Percentiles rank a stretch among this genome's conserved stretches.
phyloP scores from a whole-genome alignment of 2,888 invertebrate genomes.

The Cordylochernes scorpioides region DNA sequence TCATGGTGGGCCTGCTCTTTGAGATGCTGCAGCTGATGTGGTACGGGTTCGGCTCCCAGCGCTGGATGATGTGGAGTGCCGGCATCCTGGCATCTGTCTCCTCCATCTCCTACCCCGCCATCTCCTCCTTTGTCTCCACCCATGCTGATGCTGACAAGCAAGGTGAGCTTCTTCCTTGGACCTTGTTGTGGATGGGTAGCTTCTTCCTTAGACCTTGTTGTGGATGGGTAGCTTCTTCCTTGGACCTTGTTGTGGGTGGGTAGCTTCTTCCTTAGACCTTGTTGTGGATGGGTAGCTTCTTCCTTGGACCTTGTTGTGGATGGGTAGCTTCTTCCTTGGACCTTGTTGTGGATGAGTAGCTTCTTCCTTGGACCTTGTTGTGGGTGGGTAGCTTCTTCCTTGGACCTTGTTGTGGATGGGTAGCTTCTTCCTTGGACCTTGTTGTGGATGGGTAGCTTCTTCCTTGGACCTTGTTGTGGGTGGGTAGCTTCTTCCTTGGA shows the following conservation, averaged over 20 bases:
- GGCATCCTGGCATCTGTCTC: slow-evolving; percentile 84
- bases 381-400: too few species aligned
- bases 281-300: too few species aligned
- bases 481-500: too few species aligned
- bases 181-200: neutral
- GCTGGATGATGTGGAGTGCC: slow-evolving; percentile 99
- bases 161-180: slow-evolving; percentile 27
- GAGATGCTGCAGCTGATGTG: slow-evolving; percentile 90
- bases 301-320: too few species aligned
- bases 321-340: too few species aligned
- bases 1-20: slow-evolving; percentile 80
- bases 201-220: neutral
- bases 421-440: too few species aligned
- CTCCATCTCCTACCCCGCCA: slow-evolving; percentile 91
- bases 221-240: neutral
- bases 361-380: too few species aligned
- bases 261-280: neutral
- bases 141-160: slow-evolving; percentile 93
- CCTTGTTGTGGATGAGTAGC: too few species aligned
- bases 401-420: too few species aligned
- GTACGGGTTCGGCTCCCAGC: slow-evolving; percentile 86
- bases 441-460: too few species aligned
- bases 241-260: neutral
- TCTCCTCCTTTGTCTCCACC: slow-evolving; percentile 90
- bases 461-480: too few species aligned